Evolutionary conservation across 2,888 invertebrate genomes (phyloP), one percentile per base, ranked within the genome.

Genomic region (Eupithecia insigniata): DNA sequence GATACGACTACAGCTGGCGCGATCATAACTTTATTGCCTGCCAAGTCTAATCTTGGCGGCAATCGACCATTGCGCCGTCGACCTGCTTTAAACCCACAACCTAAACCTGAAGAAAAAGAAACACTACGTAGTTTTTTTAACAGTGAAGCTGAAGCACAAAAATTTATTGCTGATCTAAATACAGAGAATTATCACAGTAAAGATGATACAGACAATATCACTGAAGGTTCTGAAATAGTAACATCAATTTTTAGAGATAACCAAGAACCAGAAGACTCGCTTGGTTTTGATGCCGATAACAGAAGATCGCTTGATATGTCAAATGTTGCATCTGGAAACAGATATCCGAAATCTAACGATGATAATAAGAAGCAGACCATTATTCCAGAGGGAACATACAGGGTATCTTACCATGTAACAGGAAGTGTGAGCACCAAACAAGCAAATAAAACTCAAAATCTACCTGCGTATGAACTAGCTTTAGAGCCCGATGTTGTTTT

Each of bases 21-120:
- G 74, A 87, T 94, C 18, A 92, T 94, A 26, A 97, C 97, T 0
- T 87, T 97, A 60, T 91, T 97, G 71, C 97, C 97, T 1, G 97
- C 96, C 0, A 96, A 97, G 83, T 97, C 97, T 1, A 97, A 97
- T 88, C 95, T 97, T 0, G 97, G 97, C 0, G 95, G 97, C 7
- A 96, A 96, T 72, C 92, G 96, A 76, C 97, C 97, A 0, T 90
- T 97, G 62, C 91, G 96, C 80, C 96, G 96, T 1, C 91, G 96
- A 58, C 96, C 96, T 0, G 95, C 92, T 81, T 84, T 89, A 61
- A 90, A 88, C 84, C 85, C 88, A 64, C 90, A 93, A 80, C 67
- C 70, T 32, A 55, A 66, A 30, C 69, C 84, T 30, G 87, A 87
- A 82, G 73, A 76, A 34, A 89, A 89, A 79, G 92, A 93, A 81